Conservation (phyloP, 2,888 invertebrate genomes). For the Erebia aethiops region DNA sequence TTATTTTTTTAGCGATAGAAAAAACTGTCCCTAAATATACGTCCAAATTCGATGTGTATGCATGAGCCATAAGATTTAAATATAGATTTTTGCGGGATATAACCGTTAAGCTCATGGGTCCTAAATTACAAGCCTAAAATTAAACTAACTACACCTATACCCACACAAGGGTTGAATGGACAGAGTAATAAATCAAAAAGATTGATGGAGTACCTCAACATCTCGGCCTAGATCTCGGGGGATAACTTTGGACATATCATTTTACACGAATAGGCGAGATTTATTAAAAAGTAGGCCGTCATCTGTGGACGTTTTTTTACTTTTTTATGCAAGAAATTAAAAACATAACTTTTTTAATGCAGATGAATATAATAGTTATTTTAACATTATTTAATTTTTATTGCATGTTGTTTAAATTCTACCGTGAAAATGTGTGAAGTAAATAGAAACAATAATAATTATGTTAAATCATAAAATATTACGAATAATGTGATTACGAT, state of each 20-base stretch:
- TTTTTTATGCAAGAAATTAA: constrained; percentile 1
- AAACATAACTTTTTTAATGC: neutral
- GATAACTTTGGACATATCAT: constrained; percentile 40
- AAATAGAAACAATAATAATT: neutral
- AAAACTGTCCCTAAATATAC: neutral
- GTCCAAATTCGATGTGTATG: neutral
- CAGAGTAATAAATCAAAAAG: constrained; percentile 45
- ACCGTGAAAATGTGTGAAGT: neutral
- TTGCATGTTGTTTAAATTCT: neutral
- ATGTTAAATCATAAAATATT: no score
- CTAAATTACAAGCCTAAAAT: constrained; percentile 37
- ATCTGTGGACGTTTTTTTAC: constrained; percentile 6
- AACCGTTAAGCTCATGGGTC: constrained; percentile 37
- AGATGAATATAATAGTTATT: neutral
- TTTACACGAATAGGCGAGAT: constrained; percentile 24
- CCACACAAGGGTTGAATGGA: constrained; percentile 37
- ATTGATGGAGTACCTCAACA: constrained; percentile 41
- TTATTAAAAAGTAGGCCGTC: constrained; percentile 21
- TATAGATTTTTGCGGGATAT: constrained; percentile 28
- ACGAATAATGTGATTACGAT: neutral
- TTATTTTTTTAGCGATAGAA: no score
- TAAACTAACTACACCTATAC: constrained; percentile 38
- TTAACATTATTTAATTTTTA: neutral
- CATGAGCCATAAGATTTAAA: constrained; percentile 22
- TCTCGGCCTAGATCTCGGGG: constrained; percentile 36